Evolutionary conservation across 2,797 vertebrate species (phyloP).

Genomic region (Zalophus californianus): DNA sequence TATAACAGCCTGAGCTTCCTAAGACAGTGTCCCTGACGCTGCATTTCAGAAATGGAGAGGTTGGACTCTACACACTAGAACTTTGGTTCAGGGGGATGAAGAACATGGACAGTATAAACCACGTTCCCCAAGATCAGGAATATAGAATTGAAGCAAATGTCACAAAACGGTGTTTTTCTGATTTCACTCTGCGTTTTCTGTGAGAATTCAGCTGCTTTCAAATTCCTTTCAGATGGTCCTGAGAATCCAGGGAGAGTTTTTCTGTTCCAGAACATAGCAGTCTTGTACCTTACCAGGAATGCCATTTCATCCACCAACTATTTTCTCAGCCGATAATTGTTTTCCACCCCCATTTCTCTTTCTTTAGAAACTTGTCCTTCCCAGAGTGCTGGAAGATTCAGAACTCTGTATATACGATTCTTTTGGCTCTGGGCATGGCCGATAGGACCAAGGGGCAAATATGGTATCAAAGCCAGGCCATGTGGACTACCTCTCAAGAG

Average conservation of each 20-base stretch:
- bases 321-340: not conserved
- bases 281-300: not conserved
- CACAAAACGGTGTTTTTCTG: not conserved
- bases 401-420: not conserved
- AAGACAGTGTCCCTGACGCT: not conserved
- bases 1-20: not conserved
- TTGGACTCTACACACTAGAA: not conserved
- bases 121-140: too few species aligned
- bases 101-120: not conserved
- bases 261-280: not conserved
- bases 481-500: not conserved
- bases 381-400: not conserved
- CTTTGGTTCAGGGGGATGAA: not conserved
- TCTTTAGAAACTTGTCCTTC: not conserved
- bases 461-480: not conserved
- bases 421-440: not conserved
- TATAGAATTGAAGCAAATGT: not conserved
- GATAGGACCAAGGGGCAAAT: not conserved
- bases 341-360: not conserved
- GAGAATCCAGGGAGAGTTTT: not conserved
- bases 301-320: not conserved
- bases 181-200: not conserved
- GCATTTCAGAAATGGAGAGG: not conserved
- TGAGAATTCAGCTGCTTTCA: constrained; percentile 15
- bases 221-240: not conserved